Percentiles rank a stretch among this genome's conserved stretches.
phyloP scores from a whole-genome alignment of 2,113 vertebrate genomes.

The Gopherus flavomarginatus region DNA sequence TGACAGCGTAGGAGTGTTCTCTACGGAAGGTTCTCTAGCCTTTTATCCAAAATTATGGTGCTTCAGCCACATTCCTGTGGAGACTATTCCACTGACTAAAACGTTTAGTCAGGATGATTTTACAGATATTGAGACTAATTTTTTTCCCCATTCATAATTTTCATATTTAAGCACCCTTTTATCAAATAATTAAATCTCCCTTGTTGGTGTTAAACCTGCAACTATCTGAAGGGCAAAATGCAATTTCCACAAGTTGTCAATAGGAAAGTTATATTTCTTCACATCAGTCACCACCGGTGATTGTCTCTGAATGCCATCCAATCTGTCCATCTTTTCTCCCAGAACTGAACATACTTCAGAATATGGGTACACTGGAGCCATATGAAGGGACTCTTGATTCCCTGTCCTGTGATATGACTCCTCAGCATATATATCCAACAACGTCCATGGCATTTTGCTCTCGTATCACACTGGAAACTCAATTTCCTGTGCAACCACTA shows the following conservation, averaged over 20 bases:
- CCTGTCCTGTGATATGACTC: accelerated
- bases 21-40: not conserved
- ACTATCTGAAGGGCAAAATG: not conserved
- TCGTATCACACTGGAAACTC: not conserved
- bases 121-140: not conserved
- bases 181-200: not conserved
- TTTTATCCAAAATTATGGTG: too few relatives aligned
- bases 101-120: not conserved
- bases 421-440: accelerated
- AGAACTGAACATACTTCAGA: not conserved
- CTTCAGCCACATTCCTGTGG: not conserved
- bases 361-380: accelerated
- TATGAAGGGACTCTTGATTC: not conserved
- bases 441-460: not conserved
- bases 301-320: not conserved
- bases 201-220: not conserved
- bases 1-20: not conserved
- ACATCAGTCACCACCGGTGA: not conserved
- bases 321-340: not conserved
- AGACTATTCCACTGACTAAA: not conserved
- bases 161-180: too few relatives aligned
- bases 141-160: too few relatives aligned
- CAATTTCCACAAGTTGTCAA: not conserved
- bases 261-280: not conserved
- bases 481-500: not conserved